Evolutionary conservation across 1,140 invertebrate genomes (phyloP).

Genomic region (Charaxes varanes): DNA sequence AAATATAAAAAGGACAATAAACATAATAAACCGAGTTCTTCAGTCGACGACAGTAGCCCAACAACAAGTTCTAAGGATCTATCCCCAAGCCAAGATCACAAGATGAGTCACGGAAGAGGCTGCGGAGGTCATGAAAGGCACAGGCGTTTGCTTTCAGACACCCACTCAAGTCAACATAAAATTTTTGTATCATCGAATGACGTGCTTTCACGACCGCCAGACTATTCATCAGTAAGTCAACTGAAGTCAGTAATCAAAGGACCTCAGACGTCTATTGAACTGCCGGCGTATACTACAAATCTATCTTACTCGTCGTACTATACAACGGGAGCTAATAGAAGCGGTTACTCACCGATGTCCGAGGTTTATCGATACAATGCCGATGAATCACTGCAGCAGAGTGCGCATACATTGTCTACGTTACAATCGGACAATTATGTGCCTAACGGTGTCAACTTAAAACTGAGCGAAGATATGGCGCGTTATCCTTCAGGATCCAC

Average conservation of each 20-base stretch:
- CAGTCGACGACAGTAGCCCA: constrained; percentile 51
- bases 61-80: constrained; percentile 51
- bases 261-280: constrained; percentile 43
- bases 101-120: constrained; percentile 56
- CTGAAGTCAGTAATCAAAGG: constrained; percentile 53
- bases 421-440: constrained; percentile 51
- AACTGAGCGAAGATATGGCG: constrained; percentile 49
- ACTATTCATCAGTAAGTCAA: constrained; percentile 39
- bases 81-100: constrained; percentile 55
- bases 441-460: constrained; percentile 56
- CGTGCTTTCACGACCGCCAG: constrained; percentile 38
- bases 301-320: constrained; percentile 58
- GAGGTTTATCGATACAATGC: constrained; percentile 60
- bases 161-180: constrained; percentile 51
- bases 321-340: constrained; percentile 31
- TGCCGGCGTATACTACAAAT: constrained; percentile 58
- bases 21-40: constrained; percentile 60
- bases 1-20: constrained; percentile 78
- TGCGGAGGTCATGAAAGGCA: constrained; percentile 61
- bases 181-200: constrained; percentile 43
- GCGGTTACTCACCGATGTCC: constrained; percentile 55
- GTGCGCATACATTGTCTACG: constrained; percentile 42
- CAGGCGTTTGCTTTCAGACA: constrained; percentile 45
- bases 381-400: constrained; percentile 61
- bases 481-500: constrained; percentile 39